Base-by-base conservation (phyloP, 1,140 invertebrate species). In the Eumaeus atala region DNA sequence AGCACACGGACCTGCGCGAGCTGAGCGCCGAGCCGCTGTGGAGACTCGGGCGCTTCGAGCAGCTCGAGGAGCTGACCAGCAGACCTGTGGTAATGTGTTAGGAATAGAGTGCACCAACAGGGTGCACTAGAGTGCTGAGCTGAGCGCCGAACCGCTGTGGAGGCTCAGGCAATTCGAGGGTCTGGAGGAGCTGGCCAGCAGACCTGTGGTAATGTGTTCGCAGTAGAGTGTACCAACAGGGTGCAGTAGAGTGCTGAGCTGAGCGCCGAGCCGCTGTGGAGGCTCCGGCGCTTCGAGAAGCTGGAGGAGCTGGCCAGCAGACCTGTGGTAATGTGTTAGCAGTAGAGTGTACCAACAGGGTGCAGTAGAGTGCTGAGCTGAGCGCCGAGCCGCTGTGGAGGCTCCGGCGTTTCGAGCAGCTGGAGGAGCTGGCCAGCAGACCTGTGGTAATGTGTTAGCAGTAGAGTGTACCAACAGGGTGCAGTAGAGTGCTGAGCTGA, bases 361-460 rank as follows among this genome's bases (percentile, higher is more conserved):
- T n/a, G n/a, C n/a, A n/a, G n/a, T n/a, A n/a, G n/a, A n/a, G n/a
- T n/a, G n/a, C n/a, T n/a, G 92, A 92, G 59, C 90, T 93, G 50
- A 90, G 93, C 57, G 91, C 95, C 1, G 97, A 99, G 79, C 92
- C 96, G 0, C 90, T 96, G 17, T 98, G 96, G 96, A 92, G 94
- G 64, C 87, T 98, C 6, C 92, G 93, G 4, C 90, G 92, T 59
- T 98, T 95, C 84, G 92, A 94, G 33, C 90, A 93, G 57, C 74
- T 97, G 0, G 91, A 95, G n/a, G 84, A 91, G 28, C 64, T 92
- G 8, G 74, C 90, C 7, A 78, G 87, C 50, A 88, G 87, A 61
- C 89, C 87, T n/a, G 77, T 89, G 64, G 76, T 90, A 48, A 78
- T 28, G 21, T 28, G 21, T 28, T 28, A 28, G 2, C 21, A 28